Conservation (phyloP, 2,113 vertebrate genomes). For the Charina bottae region DNA sequence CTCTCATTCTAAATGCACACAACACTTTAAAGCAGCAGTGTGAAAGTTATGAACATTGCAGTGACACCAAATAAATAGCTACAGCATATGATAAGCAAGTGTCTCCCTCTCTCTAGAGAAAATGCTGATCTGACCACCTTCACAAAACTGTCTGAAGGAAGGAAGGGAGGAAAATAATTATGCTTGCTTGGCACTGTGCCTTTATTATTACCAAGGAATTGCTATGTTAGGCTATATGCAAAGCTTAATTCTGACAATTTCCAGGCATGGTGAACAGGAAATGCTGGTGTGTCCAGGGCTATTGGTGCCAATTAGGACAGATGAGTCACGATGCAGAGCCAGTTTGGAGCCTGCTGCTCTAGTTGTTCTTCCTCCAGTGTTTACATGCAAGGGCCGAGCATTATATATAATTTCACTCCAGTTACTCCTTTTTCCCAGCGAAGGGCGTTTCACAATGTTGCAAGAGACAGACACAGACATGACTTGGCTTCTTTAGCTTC, state of each 20-base stretch:
- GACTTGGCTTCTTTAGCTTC: neutral
- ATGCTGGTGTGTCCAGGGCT: constrained; percentile 1
- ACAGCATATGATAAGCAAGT: constrained; percentile 16
- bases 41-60: constrained; percentile 4
- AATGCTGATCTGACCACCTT: constrained; percentile 26
- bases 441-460: constrained; percentile 29
- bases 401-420: constrained; percentile 26
- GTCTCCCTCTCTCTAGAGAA: neutral
- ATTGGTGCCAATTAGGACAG: constrained; percentile 22
- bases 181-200: neutral
- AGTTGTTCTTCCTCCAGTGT: neutral
- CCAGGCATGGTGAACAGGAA: constrained; percentile 16
- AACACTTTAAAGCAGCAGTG: constrained; percentile 5
- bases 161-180: constrained; percentile 1
- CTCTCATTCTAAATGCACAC: constrained; percentile 33
- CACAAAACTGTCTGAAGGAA: constrained; percentile 2
- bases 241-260: neutral
- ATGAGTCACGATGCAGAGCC: constrained; percentile 22
- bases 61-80: constrained; percentile 35
- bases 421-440: constrained; percentile 21
- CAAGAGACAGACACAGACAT: neutral
- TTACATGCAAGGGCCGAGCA: constrained; percentile 18
- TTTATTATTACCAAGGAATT: neutral
- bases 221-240: neutral
- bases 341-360: constrained; percentile 14